These are phyloP conservation scores for Ophraella communa DNA, from an alignment of 2,888 invertebrate species.

Conservation along the genomic window DNA sequence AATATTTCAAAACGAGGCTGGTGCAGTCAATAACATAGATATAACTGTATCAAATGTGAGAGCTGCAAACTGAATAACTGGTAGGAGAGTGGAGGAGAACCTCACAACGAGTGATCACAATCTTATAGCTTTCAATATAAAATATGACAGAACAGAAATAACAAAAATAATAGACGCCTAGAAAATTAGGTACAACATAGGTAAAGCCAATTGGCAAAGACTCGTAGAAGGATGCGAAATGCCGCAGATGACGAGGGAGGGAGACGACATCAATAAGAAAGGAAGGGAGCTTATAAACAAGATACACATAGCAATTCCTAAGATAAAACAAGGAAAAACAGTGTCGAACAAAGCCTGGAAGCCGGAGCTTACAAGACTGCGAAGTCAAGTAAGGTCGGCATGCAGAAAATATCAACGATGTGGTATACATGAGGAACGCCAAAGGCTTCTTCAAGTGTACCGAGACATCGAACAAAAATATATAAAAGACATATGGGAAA, in stretches of 20 bases:
- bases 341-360: not conserved
- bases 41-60: constrained; percentile 1
- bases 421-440: too few species aligned
- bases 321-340: not conserved
- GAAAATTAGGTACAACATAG: not conserved
- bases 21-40: not conserved
- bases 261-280: not conserved
- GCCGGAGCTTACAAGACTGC: not conserved
- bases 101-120: constrained; percentile 2
- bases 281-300: not conserved
- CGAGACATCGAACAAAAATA: not conserved
- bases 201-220: not conserved
- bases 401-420: not conserved
- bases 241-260: not conserved
- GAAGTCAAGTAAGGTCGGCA: not conserved
- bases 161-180: not conserved
- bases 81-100: not conserved
- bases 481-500: not conserved
- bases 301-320: not conserved
- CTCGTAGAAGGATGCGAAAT: not conserved
- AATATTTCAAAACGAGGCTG: not conserved
- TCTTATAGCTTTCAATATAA: constrained; percentile 6
- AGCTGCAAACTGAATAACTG: not conserved
- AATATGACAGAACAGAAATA: too few species aligned
- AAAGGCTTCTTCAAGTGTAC: not conserved